Percentiles rank a stretch among this genome's conserved stretches.
Evolutionary conservation across 2,113 vertebrate species (phyloP).

Genomic region (Tachysurus vachellii): DNA sequence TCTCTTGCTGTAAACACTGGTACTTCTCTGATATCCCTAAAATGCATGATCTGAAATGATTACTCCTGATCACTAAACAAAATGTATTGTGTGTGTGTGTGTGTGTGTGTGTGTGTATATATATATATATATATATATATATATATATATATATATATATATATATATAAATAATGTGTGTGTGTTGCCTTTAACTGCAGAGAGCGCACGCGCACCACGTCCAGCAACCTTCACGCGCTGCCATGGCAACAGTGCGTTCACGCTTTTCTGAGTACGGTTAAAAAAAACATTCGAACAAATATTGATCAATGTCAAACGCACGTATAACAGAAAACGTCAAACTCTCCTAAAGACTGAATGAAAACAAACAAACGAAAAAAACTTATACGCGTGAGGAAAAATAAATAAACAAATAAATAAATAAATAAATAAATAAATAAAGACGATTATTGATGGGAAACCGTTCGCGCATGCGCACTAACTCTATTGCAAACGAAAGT

Average conservation of each 20-base stretch:
- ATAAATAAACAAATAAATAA: too few relatives aligned
- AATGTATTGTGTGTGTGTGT: neutral
- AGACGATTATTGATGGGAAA: neutral
- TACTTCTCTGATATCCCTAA: neutral
- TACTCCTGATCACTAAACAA: neutral
- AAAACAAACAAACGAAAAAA: neutral
- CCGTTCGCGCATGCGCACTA: conserved; percentile 38
- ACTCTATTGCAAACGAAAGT: neutral
- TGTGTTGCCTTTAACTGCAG: neutral
- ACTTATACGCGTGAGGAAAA: neutral
- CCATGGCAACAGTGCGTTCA: conserved; percentile 4
- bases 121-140: too few relatives aligned
- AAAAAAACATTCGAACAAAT: neutral
- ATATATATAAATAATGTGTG: too few relatives aligned
- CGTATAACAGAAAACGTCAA: neutral
- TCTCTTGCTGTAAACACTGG: neutral
- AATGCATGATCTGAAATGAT: neutral
- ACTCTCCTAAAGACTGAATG: neutral
- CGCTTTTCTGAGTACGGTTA: neutral
- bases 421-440: neutral
- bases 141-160: too few relatives aligned
- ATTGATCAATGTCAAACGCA: too few relatives aligned
- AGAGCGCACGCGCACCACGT: conserved; percentile 9
- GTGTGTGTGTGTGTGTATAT: neutral
- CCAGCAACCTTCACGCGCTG: neutral